Evolutionary conservation across 2,797 vertebrate species (phyloP), one percentile per base, ranked within the genome.

Genomic region (Ataeniobius toweri): DNA sequence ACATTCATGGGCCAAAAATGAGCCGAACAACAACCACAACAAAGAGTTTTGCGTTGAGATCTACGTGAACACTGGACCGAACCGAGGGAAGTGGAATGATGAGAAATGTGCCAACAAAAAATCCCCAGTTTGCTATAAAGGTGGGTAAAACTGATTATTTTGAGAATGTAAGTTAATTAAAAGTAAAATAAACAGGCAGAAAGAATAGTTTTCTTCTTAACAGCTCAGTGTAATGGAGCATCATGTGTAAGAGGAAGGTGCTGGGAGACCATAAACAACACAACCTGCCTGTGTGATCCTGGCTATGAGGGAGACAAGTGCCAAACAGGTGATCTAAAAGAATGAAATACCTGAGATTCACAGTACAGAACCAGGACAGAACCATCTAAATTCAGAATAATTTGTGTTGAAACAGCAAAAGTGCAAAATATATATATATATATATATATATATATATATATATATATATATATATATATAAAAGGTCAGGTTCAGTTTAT

Each of bases 1-100:
- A 3, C 4, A 84, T 1, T 93, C 88, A 0, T 96, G 96, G 96
- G 95, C 92, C 26, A 0, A 0, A 1, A 76, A 86, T 0, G 96
- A 96, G 75, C 96, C 96, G 24, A 96, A 95, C 76, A 93, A 94
- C 79, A 63, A 83, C 76, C 4, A 56, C 36, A 13, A 0, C n/a
- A 80, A 63, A 0, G 93, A 95, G 77, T 93, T 94, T 31, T 96
- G 96, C 71, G 95, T 96, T 1, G 95, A 96, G 81, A 90, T 96
- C 58, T 96, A 95, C 14, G 88, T 89, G 6, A 94, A 89, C 18
- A 1, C 0, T 0, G 0, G 20, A 6, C 0, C 0, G 0, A 44
- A 77, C 0, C 53, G 65, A 44, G 96, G 95, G 44, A 95, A 90
- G 86, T 96, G 95, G 95, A 96, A 96, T 8, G 95, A 96, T 56